Evolutionary conservation across 2,797 vertebrate species (phyloP), one percentile per base, ranked within the genome.

Genomic region (Falco rusticolus): DNA sequence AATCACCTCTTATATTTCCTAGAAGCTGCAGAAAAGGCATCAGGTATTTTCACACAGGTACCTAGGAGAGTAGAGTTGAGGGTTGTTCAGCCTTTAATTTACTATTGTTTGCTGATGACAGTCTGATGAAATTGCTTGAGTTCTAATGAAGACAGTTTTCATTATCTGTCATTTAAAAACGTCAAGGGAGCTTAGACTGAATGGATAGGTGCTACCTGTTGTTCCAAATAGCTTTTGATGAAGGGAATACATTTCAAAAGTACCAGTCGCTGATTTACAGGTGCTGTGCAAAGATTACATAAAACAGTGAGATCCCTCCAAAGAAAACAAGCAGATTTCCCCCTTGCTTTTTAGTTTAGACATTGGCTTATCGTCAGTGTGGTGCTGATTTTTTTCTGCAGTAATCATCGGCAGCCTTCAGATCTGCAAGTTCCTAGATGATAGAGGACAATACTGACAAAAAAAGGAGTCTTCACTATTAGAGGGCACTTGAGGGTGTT

Each of bases 71-170:
- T 16, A 41, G 63, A 91, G 50, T 17, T 31, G 84, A 92, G 93
- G 72, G 79, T 13, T 95, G 87, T 56, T 97, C 84, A 84, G 82
- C 88, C 82, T 95, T 79, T 91, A 96, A 92, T 86, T 94, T 94
- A 82, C 92, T 93, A 95, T 96, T 95, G 96, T 96, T 97, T 97
- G 95, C 93, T 82, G 59, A 87, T 97, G 97, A 95, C 96, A 95
- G 93, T 84, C 94, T 96, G 79, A 96, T 91, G 92, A 94, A 96
- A 96, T 92, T 94, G 87, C 93, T 50, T 83, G 70, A 94, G 92
- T 87, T 92, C 82, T 97, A 97, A 97, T 92, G 89, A 97, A 97
- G 94, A 87, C 69, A 91, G 92, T 97, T 97, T 97, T 96, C 94
- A 96, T 94, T 96, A 97, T 93, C 95, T 93, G 96, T 95, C 92